Conservation (phyloP, 2,113 vertebrate genomes). For the Apteryx mantelli region DNA sequence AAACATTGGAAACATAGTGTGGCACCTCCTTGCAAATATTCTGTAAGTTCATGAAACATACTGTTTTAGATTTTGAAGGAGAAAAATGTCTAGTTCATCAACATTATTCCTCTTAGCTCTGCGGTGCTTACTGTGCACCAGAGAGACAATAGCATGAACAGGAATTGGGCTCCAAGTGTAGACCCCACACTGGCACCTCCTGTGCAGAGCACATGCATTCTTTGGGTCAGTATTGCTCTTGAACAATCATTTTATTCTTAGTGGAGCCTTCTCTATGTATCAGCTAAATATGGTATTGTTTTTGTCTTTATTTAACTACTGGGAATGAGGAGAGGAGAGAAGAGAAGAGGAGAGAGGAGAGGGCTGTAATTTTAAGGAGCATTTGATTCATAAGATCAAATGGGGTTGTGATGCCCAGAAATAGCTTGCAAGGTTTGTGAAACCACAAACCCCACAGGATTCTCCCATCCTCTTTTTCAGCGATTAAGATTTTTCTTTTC, state of each 20-base stretch:
- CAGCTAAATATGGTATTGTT: conserved; percentile 15
- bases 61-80: not conserved
- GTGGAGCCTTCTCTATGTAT: not conserved
- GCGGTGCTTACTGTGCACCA: not conserved
- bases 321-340: not conserved
- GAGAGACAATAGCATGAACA: fast-evolving
- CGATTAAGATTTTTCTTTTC: not conserved
- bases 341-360: not conserved
- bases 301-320: conserved; percentile 39
- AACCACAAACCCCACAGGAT: conserved; percentile 15
- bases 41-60: not conserved
- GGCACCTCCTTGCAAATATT: not conserved
- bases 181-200: not conserved
- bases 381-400: conserved; percentile 40
- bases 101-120: not conserved
- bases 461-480: conserved; percentile 31
- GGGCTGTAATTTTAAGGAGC: not conserved
- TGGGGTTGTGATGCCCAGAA: conserved; percentile 42
- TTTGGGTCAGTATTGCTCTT: not conserved
- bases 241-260: not conserved
- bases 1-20: not conserved
- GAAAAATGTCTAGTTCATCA: not conserved
- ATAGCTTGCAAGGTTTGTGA: not conserved
- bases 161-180: not conserved
- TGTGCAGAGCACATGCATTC: not conserved